A percentile compares a stretch with the other conserved stretches of the same genome.
phyloP scores from a whole-genome alignment of 2,797 vertebrate species.

The Lutjanus argentimaculatus region DNA sequence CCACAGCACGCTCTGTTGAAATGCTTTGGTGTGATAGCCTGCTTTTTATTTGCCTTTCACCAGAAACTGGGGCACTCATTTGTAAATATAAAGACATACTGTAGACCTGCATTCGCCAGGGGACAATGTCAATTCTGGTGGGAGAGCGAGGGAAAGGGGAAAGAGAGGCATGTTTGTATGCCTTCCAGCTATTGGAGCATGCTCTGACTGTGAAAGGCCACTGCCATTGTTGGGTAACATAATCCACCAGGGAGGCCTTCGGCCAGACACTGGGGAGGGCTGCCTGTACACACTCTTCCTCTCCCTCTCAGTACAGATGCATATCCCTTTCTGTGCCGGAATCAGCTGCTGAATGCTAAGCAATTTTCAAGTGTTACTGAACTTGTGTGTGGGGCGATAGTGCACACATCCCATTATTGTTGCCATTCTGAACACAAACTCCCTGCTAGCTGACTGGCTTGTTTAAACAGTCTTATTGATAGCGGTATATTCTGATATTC shows the following conservation, averaged over 20 bases:
- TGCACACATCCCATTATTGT: constrained; percentile 38
- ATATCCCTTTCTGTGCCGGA: constrained; percentile 63
- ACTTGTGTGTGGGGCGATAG: constrained; percentile 35
- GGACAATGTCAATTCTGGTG: constrained; percentile 63
- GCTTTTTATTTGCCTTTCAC: constrained; percentile 53
- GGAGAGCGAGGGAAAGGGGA: constrained; percentile 41
- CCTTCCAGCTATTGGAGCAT: constrained; percentile 75
- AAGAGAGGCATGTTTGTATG: constrained; percentile 72
- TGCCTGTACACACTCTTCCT: constrained; percentile 49
- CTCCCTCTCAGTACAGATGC: constrained; percentile 47
- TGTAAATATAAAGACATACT: constrained; percentile 64
- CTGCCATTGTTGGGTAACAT: constrained; percentile 80
- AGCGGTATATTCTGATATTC: constrained; percentile 21
- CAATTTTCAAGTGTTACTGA: constrained; percentile 59
- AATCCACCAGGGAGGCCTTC: constrained; percentile 80
- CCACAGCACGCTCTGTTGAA: constrained; percentile 24
- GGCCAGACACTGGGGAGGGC: constrained; percentile 68
- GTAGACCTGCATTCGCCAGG: constrained; percentile 59
- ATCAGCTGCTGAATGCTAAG: constrained; percentile 72
- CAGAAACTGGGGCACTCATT: constrained; percentile 54
- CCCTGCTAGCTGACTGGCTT: constrained; percentile 28
- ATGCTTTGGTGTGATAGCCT: constrained; percentile 32
- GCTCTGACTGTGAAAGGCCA: constrained; percentile 79
- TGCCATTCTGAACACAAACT: constrained; percentile 49
- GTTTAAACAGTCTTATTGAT: constrained; percentile 50